Evolutionary conservation across 2,888 invertebrate genomes (phyloP), one percentile per base, ranked within the genome.

Genomic region (Mythimna pallens): DNA sequence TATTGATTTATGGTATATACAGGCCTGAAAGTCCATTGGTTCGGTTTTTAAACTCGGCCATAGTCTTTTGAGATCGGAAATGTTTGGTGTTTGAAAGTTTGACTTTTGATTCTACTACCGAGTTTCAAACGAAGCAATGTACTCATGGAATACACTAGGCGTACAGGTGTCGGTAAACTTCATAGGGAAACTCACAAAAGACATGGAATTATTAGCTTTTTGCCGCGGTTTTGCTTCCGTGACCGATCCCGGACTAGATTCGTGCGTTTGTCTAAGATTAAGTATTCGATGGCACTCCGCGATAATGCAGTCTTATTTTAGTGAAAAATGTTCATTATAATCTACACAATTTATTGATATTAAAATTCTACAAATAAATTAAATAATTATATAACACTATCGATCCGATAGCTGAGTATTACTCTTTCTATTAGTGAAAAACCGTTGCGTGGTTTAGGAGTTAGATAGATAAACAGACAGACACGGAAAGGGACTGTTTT

Each of bases 111-210:
- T 25, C 17, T 25, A 6, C 20, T 58, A 3, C 30, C 55, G 20
- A 70, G 14, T 20, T 63, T 62, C 59, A 14, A 22, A 64, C 43
- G 20, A 36, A 71, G 9, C 47, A 58, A 65, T 47, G 40, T 22
- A 14, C 43, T 79, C 22, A 6, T 61, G 22, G 34, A 64, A 55
- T 36, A 63, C 61, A 52, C 50, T 43, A 58, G 22, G 25, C 3
- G 14, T 52, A 52, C 7, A 62, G 57, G 80, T 82, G 86, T 85
- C 74, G 74, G 83, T 83, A 75, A 85, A 80, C 63, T 54, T 54
- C 0, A 57, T 52, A 58, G 80, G 10, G 68, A 81, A 81, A 67
- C 43, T 59, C 59, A 30, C 40, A 20, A 17, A 22, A 25, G 14
- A 54, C 52, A 0, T 17, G n/a, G 30, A 10, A 40, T 43, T 17